Percentiles rank a stretch among this genome's conserved stretches.
Evolutionary conservation across 92 coral and sea anemone species (phyloP).

Genomic region (Virgularia gustaviana): DNA sequence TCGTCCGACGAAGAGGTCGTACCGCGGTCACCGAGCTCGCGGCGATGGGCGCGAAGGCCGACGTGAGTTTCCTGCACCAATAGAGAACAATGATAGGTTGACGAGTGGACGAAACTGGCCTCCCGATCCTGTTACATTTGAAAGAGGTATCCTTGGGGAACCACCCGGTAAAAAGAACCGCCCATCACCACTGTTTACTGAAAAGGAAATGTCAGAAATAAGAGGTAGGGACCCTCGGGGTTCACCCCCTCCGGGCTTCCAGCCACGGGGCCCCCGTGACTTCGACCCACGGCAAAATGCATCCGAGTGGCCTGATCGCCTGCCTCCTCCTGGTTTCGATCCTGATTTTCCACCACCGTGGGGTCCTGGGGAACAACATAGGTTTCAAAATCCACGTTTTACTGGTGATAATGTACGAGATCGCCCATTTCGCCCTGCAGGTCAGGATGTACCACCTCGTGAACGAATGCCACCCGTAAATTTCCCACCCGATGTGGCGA

Average conservation of each 20-base stretch:
- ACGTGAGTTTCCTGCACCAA: slow-evolving; percentile 6
- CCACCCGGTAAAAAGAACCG: slow-evolving; percentile 54
- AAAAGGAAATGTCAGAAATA: slow-evolving; percentile 62
- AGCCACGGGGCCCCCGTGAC: slow-evolving; percentile 26
- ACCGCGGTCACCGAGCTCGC: not conserved
- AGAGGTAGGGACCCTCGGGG: slow-evolving; percentile 50
- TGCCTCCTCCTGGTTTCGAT: not conserved
- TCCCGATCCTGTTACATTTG: not conserved
- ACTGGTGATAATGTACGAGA: too few species aligned
- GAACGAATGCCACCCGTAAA: slow-evolving; percentile 28
- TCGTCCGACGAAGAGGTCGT: slow-evolving; percentile 33
- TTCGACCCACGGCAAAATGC: slow-evolving; percentile 1
- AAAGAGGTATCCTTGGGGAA: slow-evolving; percentile 36
- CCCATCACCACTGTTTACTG: slow-evolving; percentile 57
- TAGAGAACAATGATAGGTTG: slow-evolving; percentile 13
- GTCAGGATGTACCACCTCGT: not conserved
- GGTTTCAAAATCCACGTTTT: not conserved
- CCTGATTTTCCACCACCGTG: slow-evolving; percentile 2
- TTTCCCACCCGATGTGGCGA: slow-evolving; percentile 61
- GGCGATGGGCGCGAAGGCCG: not conserved
- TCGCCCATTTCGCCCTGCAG: not conserved
- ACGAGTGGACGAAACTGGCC: slow-evolving; percentile 4
- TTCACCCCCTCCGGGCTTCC: slow-evolving; percentile 53
- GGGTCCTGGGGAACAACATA: slow-evolving; percentile 5
- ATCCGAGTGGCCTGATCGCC: slow-evolving; percentile 27